Conservation (phyloP, 2,888 invertebrate genomes). For the Steromphala cineraria region DNA sequence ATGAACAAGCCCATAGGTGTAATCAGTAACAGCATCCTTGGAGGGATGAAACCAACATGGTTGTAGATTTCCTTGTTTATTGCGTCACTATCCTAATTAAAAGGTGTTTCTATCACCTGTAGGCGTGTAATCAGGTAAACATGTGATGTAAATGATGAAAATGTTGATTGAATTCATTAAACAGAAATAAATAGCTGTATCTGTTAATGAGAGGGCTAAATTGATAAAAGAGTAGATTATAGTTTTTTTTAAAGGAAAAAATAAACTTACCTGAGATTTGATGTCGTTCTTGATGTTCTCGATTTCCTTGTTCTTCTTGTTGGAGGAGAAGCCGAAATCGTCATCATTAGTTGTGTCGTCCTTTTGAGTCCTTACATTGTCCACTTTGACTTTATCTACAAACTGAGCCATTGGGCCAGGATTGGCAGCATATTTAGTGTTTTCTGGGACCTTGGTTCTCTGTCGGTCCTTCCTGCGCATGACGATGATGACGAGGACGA, state of each 20-base stretch:
- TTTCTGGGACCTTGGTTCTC: slow-evolving; percentile 10
- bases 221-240: neutral
- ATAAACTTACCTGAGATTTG: neutral
- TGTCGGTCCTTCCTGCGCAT: slow-evolving; percentile 56
- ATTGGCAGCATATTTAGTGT: slow-evolving; percentile 21
- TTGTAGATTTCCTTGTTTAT: neutral
- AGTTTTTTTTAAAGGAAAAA: neutral
- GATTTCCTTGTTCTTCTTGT: slow-evolving; percentile 15
- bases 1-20: neutral
- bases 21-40: neutral
- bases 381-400: slow-evolving; percentile 32
- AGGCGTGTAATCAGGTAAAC: too few relatives aligned
- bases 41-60: neutral
- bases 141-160: too few relatives aligned
- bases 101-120: too few relatives aligned
- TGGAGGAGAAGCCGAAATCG: slow-evolving; percentile 28
- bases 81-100: neutral
- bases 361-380: slow-evolving; percentile 30
- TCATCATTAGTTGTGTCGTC: slow-evolving; percentile 4
- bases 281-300: neutral
- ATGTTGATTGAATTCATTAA: too few relatives aligned
- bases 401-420: slow-evolving; percentile 23
- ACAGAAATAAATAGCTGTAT: too few relatives aligned
- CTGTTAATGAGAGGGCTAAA: neutral
- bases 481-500: slow-evolving; percentile 63